A percentile compares a stretch with the other conserved stretches of the same genome.
Evolutionary conservation across 2,888 invertebrate species (phyloP).

Genomic region (Atrina japonica): DNA sequence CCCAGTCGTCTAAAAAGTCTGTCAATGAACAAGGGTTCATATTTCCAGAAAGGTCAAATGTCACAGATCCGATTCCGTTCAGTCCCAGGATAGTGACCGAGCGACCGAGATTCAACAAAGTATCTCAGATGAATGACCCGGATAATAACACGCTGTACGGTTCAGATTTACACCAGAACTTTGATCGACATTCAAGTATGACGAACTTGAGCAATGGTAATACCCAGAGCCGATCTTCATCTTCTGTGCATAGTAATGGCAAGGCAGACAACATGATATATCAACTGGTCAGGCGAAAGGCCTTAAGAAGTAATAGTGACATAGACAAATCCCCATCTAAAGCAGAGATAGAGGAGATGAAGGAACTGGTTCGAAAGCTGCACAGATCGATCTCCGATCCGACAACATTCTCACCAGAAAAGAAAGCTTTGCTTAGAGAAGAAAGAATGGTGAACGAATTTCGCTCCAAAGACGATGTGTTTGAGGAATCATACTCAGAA

Average conservation of each 20-base stretch:
- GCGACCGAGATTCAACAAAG: constrained; percentile 1
- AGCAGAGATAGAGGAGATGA: constrained; percentile 48
- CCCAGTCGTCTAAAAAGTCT: neutral
- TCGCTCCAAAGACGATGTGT: constrained; percentile 10
- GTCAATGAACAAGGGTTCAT: constrained; percentile 51
- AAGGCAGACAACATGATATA: neutral
- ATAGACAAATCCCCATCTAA: constrained; percentile 59
- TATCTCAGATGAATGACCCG: neutral
- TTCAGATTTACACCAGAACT: neutral
- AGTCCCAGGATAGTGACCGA: constrained; percentile 48
- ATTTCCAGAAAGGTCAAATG: constrained; percentile 43
- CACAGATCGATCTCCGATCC: constrained; percentile 56
- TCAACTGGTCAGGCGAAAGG: constrained; percentile 10
- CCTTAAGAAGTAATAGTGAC: constrained; percentile 43
- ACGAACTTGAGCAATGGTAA: neutral
- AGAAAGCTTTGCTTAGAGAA: constrained; percentile 38
- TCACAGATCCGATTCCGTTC: constrained; percentile 44
- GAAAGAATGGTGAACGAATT: constrained; percentile 31
- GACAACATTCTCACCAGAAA: constrained; percentile 24
- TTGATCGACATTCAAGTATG: constrained; percentile 6
- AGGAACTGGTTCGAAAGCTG: constrained; percentile 43
- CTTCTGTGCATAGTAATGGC: neutral
- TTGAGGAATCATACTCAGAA: constrained; percentile 4
- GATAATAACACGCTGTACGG: neutral
- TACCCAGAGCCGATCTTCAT: neutral